Evolutionary conservation across 2,888 invertebrate genomes (phyloP).

Genomic region (Tyria jacobaeae): DNA sequence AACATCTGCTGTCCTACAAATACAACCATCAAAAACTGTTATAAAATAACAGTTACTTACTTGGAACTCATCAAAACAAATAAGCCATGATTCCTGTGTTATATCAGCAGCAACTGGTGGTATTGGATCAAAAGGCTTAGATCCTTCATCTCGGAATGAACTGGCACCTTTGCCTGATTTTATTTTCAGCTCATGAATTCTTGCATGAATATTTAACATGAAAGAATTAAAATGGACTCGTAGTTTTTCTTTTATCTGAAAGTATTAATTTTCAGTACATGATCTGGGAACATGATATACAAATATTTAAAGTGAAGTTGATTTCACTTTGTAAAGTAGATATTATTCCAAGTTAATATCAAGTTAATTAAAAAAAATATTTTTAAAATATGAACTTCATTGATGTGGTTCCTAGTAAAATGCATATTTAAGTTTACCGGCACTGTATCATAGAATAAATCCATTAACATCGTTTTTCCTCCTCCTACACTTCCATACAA

Average conservation of each 20-base stretch:
- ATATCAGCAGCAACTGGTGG: conserved; percentile 96
- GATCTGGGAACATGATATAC: not conserved
- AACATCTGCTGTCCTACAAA: too few species aligned
- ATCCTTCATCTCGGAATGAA: conserved; percentile 76
- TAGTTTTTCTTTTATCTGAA: conserved; percentile 89
- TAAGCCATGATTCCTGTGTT: conserved; percentile 94
- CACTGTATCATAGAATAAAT: conserved; percentile 94
- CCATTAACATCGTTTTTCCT: conserved; percentile 99
- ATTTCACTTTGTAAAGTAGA: not conserved
- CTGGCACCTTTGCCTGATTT: conserved; percentile 81
- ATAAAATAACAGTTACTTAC: conserved; percentile 78
- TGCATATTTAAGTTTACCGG: conserved; percentile 60
- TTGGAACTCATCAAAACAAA: conserved; percentile 99
- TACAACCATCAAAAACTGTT: not conserved
- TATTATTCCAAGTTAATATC: too few species aligned
- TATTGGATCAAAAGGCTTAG: conserved; percentile 94
- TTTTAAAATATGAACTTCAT: too few species aligned
- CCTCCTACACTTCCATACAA: conserved; percentile 97
- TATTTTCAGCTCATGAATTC: conserved; percentile 94
- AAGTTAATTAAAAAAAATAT: too few species aligned
- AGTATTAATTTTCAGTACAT: conserved; percentile 29
- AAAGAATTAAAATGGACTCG: conserved; percentile 99
- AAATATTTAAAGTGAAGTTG: not conserved
- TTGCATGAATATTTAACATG: conserved; percentile 97
- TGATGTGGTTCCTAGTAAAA: too few species aligned